Evolutionary conservation across 2,113 vertebrate genomes (phyloP), one percentile per base, ranked within the genome.

Genomic region (Boleophthalmus pectinirostris): DNA sequence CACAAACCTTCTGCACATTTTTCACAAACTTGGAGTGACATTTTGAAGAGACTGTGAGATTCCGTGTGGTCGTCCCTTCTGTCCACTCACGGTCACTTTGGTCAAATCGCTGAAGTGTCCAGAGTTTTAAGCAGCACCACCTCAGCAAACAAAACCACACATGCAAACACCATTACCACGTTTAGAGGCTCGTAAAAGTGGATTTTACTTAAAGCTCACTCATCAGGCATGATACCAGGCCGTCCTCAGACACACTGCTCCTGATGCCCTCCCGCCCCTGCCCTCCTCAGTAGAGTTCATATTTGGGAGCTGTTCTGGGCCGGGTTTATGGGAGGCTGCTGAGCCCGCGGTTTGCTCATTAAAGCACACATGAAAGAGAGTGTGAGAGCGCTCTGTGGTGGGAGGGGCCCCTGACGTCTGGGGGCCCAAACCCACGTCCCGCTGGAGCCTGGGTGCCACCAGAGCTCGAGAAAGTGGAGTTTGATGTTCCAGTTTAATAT

Each of bases 281-380:
- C 18, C 82, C 78, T 84, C 46, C 64, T 63, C 85, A 82, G 5
- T 51, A 51, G 83, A 89, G 92, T 93, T 93, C 92, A 93, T 93
- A 92, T 93, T 91, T 88, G 90, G 89, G 87, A 87, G 85, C 89
- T 93, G 92, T 90, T 90, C 92, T 92, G 90, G 75, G 90, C 73
- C 75, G 82, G 86, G 92, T 92, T 94, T 92, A 94, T 90, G 87
- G 92, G 75, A 77, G 82, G 88, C 88, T 91, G 91, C 89, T 90
- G 87, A 90, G 90, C 88, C 83, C 85, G 93, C 69, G 91, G 92
- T 93, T 94, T 91, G 81, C 92, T 92, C 90, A 92, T 94, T 93
- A 93, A 93, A 91, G 90, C 87, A 66, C 82, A 94, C 92, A 91
- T 94, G 93, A 94, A 94, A 94, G 93, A 65, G 81, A 68, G 83